Percentiles rank a stretch among this genome's conserved stretches.
phyloP scores from a whole-genome alignment of 2,797 vertebrate species.

The Rhinatrema bivittatum region DNA sequence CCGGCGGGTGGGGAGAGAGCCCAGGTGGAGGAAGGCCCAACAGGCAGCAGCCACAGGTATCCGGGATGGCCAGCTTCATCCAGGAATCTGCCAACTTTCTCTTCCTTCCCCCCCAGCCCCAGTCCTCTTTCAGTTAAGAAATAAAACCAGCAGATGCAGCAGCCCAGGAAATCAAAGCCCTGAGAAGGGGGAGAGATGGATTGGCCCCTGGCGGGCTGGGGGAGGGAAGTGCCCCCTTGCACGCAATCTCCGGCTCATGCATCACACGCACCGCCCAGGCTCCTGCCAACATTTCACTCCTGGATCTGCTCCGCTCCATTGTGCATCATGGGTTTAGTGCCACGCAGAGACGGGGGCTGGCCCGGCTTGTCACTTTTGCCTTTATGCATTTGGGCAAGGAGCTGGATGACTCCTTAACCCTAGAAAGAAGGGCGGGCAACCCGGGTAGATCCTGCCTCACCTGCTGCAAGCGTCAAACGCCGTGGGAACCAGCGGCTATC shows the following conservation, averaged over 20 bases:
- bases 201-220: neutral
- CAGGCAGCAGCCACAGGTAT: no score
- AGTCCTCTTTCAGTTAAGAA: no score
- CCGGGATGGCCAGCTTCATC: no score
- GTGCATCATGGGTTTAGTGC: slow-evolving; percentile 6
- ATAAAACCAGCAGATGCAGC: neutral
- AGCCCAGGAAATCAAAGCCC: neutral
- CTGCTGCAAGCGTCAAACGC: neutral
- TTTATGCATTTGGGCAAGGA: slow-evolving; percentile 5
- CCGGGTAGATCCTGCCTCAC: neutral
- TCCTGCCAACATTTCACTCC: neutral
- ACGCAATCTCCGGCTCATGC: no score
- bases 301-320: neutral
- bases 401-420: slow-evolving; percentile 9
- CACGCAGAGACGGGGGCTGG: neutral
- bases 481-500: neutral
- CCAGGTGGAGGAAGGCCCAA: no score
- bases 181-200: neutral
- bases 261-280: no score
- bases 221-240: no score
- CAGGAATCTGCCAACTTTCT: no score
- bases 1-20: no score
- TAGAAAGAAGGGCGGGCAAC: neutral
- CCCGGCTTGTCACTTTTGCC: neutral
- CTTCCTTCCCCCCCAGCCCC: no score